A percentile compares a stretch with the other conserved stretches of the same genome.
Conservation (phyloP, 1,140 invertebrate genomes). For the Limonius californicus region DNA sequence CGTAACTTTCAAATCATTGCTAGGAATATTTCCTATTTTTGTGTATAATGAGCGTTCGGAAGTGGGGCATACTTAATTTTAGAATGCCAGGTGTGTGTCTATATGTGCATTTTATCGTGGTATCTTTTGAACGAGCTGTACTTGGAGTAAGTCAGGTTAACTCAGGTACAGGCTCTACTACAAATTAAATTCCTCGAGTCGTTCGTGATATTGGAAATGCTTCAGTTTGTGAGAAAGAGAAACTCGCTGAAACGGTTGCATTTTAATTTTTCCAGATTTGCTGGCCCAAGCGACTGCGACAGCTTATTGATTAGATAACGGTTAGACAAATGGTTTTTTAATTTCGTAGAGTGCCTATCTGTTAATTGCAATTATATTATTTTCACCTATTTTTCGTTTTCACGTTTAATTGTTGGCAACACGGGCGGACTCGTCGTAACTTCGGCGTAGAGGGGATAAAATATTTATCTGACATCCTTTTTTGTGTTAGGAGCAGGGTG, state of each 20-base stretch:
- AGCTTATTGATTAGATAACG: no score
- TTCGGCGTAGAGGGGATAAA: no score
- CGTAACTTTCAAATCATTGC: neutral
- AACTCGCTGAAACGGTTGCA: conserved; percentile 2
- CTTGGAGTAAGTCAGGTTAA: conserved; percentile 5
- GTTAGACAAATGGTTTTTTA: no score
- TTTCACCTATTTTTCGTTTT: no score
- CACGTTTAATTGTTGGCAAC: no score
- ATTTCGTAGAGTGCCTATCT: no score
- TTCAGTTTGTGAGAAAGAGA: neutral
- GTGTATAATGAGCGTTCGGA: conserved; percentile 9
- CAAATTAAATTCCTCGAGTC: conserved; percentile 8
- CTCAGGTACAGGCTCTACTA: conserved; percentile 12
- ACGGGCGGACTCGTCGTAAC: no score
- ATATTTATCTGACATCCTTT: no score
- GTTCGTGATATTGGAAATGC: neutral
- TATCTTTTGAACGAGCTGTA: conserved; percentile 25
- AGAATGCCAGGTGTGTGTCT: conserved; percentile 32
- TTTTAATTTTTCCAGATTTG: no score
- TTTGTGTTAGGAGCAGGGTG: no score
- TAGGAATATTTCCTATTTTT: neutral
- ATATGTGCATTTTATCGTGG: conserved; percentile 2
- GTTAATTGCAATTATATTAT: no score
- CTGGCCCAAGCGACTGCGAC: no score
- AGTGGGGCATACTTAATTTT: conserved; percentile 41